Base-by-base conservation (phyloP, 2,113 vertebrate genomes). In the Callorhinus ursinus region DNA sequence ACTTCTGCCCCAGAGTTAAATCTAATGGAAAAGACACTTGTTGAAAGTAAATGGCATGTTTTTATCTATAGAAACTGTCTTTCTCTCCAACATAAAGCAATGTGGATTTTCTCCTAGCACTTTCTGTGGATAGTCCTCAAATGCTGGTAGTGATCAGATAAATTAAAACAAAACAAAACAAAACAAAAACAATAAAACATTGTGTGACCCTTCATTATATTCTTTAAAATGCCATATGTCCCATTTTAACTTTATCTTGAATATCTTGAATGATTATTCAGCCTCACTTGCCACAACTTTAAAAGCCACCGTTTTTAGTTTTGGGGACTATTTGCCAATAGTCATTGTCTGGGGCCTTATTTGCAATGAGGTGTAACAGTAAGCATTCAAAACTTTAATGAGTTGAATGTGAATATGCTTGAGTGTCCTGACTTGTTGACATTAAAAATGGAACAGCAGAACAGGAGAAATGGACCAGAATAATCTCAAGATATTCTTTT, bases 1-100 rank as follows among this genome's bases (percentile, higher is more conserved):
- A 67, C 19, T 74, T 94, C 16, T 72, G 53, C 19, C 42, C 15
- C 61, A 84, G 39, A 82, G 39, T 86, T 95, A 91, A 95, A 80
- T 86, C 53, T 93, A 82, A 94, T 57, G 79, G 42, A 57, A 96
- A 72, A 63, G 13, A 55, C 15, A 79, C 36, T 96, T 76, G 63
- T 5, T 63, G 53, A 57, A 91, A 92, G 22, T 76, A 93, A 91
- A 95, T 63, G 39, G 9, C 31, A 31, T n/a, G 28, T 87, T 91
- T 96, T 92, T 91, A 65, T 74, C n/a, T 76, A 33, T 42, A 81
- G 36, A 55, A 53, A 31, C 1, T 18, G 0, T 86, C 59, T 83
- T 96, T 86, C 13, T 92, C 49, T 49, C 31, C 31, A 42, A 36
- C 14, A 85, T 26, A 31, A 61, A 90, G 59, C 26, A 84, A 42